phyloP scores from a whole-genome alignment of 1,140 invertebrate genomes.

The Xylocopa sonorina region DNA sequence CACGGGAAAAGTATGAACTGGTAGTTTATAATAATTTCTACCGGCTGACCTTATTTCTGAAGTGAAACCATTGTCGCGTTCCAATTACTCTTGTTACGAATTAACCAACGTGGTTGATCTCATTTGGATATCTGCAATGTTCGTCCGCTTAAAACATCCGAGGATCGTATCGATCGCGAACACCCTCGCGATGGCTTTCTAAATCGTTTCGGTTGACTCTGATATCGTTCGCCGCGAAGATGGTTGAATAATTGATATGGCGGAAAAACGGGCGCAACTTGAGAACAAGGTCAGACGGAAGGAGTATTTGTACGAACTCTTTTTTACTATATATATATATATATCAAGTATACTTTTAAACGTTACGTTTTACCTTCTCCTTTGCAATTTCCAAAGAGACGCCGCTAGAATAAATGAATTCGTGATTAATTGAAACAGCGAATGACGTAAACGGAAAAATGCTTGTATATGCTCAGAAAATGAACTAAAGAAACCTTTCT shows the following conservation, averaged over 20 bases:
- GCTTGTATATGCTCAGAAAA: no score
- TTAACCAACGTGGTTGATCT: neutral
- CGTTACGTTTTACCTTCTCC: neutral
- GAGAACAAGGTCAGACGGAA: constrained; percentile 18
- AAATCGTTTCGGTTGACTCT: no score
- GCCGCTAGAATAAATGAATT: neutral
- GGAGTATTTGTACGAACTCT: neutral
- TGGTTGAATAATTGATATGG: constrained; percentile 18
- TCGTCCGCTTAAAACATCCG: no score
- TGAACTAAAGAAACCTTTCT: no score
- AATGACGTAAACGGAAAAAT: no score
- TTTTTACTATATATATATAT: neutral
- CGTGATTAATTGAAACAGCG: neutral
- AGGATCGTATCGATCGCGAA: no score
- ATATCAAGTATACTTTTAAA: neutral
- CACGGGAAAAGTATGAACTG: no score
- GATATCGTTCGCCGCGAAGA: neutral
- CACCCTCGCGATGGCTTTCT: no score
- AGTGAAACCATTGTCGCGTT: neutral
- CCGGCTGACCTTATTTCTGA: no score
- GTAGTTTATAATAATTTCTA: no score
- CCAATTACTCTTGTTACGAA: neutral
- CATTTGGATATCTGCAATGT: constrained; percentile 6
- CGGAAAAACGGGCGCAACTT: constrained; percentile 20
- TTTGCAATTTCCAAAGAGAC: neutral